A percentile compares a stretch with the other conserved stretches of the same genome.
Evolutionary conservation across 2,888 invertebrate species (phyloP).

Genomic region (Leucophora obtusa): DNA sequence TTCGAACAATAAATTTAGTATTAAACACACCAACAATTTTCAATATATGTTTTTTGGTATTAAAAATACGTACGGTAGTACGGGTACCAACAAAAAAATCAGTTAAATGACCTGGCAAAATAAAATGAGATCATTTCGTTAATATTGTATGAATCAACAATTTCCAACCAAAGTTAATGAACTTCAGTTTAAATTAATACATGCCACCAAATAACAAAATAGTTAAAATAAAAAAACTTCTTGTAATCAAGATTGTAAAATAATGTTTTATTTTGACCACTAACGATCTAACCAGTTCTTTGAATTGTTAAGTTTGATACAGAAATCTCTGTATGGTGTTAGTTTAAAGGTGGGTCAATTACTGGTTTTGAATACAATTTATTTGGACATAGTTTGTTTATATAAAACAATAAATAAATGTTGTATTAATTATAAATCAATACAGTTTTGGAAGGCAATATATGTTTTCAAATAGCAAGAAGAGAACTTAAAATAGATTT

Average conservation of each 20-base stretch:
- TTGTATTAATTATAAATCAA: no score
- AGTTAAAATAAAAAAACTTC: background rate
- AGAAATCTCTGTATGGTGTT: background rate
- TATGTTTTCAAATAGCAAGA: no score
- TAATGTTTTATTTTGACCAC: background rate
- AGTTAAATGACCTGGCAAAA: constrained; percentile 61
- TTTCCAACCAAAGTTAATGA: constrained; percentile 44
- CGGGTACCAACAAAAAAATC: constrained; percentile 35
- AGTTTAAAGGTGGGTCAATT: background rate
- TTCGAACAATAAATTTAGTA: background rate
- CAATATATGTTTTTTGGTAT: constrained; percentile 8
- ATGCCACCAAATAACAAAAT: background rate
- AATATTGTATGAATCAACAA: constrained; percentile 56
- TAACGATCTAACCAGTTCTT: background rate
- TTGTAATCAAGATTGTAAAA: background rate
- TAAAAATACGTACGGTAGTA: constrained; percentile 11
- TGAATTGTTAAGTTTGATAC: background rate
- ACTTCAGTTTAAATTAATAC: constrained; percentile 26
- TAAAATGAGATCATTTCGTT: constrained; percentile 59
- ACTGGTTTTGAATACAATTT: no score
- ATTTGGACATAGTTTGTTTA: no score
- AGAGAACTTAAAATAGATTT: no score
- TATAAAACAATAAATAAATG: background rate
- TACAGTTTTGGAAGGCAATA: no score
- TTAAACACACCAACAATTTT: constrained; percentile 21